Conservation (phyloP, 2,888 invertebrate species). For the Lysandra bellargus region DNA sequence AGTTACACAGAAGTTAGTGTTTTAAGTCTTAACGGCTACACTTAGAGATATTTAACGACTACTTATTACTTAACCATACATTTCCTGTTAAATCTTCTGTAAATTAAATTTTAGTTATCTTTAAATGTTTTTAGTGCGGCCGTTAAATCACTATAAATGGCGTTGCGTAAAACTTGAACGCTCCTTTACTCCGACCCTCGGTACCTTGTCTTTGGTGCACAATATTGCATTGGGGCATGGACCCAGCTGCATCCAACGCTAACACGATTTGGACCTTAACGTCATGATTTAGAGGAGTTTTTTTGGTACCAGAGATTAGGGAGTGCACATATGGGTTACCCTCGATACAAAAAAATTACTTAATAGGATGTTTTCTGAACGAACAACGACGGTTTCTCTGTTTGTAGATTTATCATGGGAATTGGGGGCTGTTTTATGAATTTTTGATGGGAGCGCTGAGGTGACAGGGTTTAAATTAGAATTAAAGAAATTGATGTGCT, state of each 20-base stretch:
- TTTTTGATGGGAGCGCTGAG: constrained; percentile 1
- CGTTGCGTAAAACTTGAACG: constrained; percentile 18
- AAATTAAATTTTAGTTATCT: too few species aligned
- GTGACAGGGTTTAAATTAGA: constrained; percentile 25
- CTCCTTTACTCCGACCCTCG: constrained; percentile 61
- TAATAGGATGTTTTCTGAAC: constrained; percentile 77
- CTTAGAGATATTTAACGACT: too few species aligned
- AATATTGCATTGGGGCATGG: constrained; percentile 68
- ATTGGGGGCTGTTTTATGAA: constrained; percentile 38
- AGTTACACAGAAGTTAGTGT: too few species aligned
- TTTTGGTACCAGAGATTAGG: constrained; percentile 42
- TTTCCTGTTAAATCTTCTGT: too few species aligned
- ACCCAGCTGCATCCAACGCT: constrained; percentile 61
- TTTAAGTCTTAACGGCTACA: too few species aligned
- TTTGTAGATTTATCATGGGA: constrained; percentile 43
- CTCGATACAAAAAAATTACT: constrained; percentile 75
- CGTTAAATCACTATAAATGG: background rate
- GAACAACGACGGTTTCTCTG: constrained; percentile 56
- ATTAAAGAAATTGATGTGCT: constrained; percentile 11
- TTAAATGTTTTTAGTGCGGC: too few species aligned
- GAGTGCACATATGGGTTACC: constrained; percentile 71
- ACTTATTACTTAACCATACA: too few species aligned
- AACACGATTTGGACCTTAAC: constrained; percentile 45
- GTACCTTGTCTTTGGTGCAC: constrained; percentile 71
- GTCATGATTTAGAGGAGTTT: constrained; percentile 41